These are phyloP conservation scores for Callaeas wilsoni DNA, from an alignment of 2,113 vertebrate genomes.

Conservation along the genomic window DNA sequence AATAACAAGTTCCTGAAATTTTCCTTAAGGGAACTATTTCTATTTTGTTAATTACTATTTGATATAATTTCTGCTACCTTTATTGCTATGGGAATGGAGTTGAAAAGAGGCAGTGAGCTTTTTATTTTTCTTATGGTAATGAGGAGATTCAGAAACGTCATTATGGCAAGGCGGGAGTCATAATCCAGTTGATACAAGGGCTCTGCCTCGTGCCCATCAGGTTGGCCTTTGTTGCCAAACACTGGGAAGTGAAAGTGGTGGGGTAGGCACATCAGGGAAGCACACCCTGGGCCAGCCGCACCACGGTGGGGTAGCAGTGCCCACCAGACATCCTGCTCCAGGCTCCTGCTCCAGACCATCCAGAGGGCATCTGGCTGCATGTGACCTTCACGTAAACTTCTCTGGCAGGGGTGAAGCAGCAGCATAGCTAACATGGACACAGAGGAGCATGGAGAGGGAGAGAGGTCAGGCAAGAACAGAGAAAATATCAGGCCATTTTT, in stretches of 20 bases:
- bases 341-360: not conserved
- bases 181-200: not conserved
- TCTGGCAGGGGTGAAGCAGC: not conserved
- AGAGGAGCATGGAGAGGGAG: not conserved
- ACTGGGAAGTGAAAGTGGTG: not conserved
- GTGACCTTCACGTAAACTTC: rapidly evolving
- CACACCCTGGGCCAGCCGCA: not conserved
- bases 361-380: rapidly evolving
- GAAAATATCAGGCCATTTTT: not conserved
- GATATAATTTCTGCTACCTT: not conserved
- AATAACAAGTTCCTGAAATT: not conserved
- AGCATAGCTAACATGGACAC: not conserved
- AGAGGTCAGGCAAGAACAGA: not conserved
- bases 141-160: not conserved
- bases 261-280: rapidly evolving
- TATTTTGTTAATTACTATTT: not conserved
- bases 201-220: not conserved
- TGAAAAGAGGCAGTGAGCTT: not conserved
- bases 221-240: not conserved
- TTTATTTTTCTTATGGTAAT: not conserved
- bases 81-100: not conserved
- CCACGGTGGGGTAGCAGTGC: no score
- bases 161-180: not conserved
- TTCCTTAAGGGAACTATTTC: not conserved
- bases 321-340: not conserved